Evolutionary conservation across 2,113 vertebrate species (phyloP).

Genomic region (Ellobius talpinus): DNA sequence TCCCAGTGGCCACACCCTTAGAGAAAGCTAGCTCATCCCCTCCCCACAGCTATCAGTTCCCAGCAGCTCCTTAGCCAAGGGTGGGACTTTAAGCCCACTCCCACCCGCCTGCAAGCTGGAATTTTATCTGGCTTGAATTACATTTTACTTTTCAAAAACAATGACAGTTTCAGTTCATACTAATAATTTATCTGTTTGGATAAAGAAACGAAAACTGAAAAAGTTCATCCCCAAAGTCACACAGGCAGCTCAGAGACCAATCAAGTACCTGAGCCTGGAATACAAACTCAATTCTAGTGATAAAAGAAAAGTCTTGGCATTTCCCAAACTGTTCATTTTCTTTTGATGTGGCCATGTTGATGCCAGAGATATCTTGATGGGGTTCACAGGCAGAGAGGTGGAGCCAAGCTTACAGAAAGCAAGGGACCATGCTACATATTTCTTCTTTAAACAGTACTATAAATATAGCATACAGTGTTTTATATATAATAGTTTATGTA

Average conservation of each 20-base stretch:
- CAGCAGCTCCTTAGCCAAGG: background rate
- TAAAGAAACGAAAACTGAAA: constrained; percentile 18
- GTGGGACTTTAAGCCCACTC: background rate
- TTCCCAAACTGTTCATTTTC: background rate
- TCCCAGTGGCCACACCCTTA: background rate
- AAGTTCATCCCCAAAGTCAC: background rate
- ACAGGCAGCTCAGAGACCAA: background rate
- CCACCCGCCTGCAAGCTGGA: background rate
- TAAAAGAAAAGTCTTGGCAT: background rate
- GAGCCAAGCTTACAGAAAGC: background rate
- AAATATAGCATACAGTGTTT: background rate
- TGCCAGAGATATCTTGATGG: background rate
- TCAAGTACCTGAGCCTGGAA: background rate
- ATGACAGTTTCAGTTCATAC: background rate
- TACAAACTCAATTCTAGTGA: constrained; percentile 2
- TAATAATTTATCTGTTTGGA: background rate
- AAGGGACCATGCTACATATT: background rate
- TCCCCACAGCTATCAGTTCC: background rate
- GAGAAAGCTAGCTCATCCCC: background rate
- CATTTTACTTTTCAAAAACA: constrained; percentile 14
- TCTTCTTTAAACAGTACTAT: background rate
- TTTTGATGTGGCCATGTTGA: background rate
- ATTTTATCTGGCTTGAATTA: background rate
- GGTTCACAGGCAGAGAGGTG: background rate
- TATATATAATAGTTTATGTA: background rate